Evolutionary conservation across 2,113 vertebrate species (phyloP), one percentile per base, ranked within the genome.

Genomic region (Copsychus sechellarum): DNA sequence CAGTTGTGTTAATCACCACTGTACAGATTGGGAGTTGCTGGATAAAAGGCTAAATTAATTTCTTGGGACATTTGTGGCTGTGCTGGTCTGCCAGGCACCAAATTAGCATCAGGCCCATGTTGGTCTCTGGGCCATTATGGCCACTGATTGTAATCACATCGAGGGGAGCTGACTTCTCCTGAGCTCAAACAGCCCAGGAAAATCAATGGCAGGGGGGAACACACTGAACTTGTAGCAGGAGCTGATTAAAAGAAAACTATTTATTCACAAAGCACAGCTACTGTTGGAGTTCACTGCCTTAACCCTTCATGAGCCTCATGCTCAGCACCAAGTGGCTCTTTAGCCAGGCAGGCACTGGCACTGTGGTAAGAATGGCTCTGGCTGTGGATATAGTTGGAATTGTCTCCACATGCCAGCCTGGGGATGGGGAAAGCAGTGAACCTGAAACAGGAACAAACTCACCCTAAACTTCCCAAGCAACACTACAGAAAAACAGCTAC

Each of bases 1-100:
- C 85, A 38, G 81, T 40, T 76, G 81, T 61, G 90, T 80, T 95
- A 96, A 94, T 96, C 90, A 45, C 90, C 77, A 22, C 79, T 76
- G 88, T n/a, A 85, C 92, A 94, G 93, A 85, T 36, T 80, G 66
- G 85, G 90, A 85, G 73, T 18, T 80, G 70, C 92, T 90, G 95
- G 90, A 88, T 95, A 96, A 96, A 96, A 96, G 65, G 71, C 90
- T 88, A 81, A 93, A 94, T 91, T 91, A 93, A 95, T 95, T 94
- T 90, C 81, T 93, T 4, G 16, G 88, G 90, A 92, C 15, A 3
- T 76, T 76, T 93, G 92, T 91, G 95, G 81, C 90, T 85, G 53
- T 34, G n/a, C 88, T 76, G 74, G 62, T 56, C 86, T 95, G 83
- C 91, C 94, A 95, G 88, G 79, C 92, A 85, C 92, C 81, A 72